phyloP scores from a whole-genome alignment of 2,888 invertebrate genomes.

The Troglohyphantes excavatus region DNA sequence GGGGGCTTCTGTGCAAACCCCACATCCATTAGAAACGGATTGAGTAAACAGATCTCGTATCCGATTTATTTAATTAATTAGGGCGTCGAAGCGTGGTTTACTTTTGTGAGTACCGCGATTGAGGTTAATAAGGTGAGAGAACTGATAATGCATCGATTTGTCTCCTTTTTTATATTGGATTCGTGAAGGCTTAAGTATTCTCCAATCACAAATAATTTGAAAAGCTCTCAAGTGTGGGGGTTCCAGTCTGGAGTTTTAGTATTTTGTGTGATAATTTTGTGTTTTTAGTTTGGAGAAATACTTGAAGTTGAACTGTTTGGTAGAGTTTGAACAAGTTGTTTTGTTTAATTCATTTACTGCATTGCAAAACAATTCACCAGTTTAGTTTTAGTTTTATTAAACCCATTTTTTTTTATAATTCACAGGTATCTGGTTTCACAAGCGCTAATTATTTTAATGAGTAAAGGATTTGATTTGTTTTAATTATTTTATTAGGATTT shows the following conservation, averaged over 20 bases:
- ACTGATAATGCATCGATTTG: conserved; percentile 64
- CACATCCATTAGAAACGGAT: not conserved
- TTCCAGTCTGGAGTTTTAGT: not conserved
- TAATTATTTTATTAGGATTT: no score
- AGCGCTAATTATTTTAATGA: no score
- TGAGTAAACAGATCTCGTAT: conserved; percentile 55
- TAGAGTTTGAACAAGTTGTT: no score
- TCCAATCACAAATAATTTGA: conserved; percentile 27
- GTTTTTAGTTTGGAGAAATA: not conserved
- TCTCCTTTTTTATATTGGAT: not conserved
- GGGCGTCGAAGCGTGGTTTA: conserved; percentile 60
- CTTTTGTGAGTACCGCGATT: conserved; percentile 56
- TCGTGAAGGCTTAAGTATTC: conserved; percentile 25
- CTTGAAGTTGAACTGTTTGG: no score
- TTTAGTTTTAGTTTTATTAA: no score
- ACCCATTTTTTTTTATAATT: no score
- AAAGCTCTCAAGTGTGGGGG: not conserved
- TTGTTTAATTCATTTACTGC: no score
- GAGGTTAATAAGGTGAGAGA: conserved; percentile 71
- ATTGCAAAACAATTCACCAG: no score
- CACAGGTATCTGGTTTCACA: no score
- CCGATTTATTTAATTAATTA: conserved; percentile 71
- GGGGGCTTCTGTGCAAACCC: not conserved
- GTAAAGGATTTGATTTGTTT: no score
- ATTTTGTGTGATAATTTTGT: not conserved